A percentile compares a stretch with the other conserved stretches of the same genome.
These are phyloP conservation scores for Ctenoplectra terminalis DNA, from an alignment of 1,140 invertebrate genomes.

Conservation along the genomic window DNA sequence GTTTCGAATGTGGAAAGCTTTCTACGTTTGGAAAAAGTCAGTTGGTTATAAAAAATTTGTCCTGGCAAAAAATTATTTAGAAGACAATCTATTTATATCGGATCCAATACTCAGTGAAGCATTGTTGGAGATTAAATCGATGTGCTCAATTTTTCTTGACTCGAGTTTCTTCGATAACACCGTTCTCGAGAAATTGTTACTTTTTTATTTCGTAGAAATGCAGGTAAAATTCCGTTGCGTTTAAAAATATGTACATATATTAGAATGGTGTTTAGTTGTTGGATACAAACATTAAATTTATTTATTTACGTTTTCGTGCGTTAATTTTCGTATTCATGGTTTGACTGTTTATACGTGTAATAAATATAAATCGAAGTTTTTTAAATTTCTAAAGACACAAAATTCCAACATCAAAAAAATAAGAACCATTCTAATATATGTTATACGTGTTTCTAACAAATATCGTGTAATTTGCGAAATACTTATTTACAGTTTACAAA, in stretches of 20 bases:
- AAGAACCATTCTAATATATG: background rate
- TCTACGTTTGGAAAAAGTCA: slow-evolving; percentile 91
- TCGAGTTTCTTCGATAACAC: slow-evolving; percentile 85
- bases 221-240: slow-evolving; percentile 81
- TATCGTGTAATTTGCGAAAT: background rate
- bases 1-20: slow-evolving; percentile 92
- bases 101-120: slow-evolving; percentile 88
- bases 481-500: slow-evolving; percentile 62
- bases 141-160: slow-evolving; percentile 87
- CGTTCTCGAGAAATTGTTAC: slow-evolving; percentile 84
- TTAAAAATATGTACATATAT: background rate
- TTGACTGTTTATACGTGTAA: too few relatives aligned
- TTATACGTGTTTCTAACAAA: background rate
- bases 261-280: background rate
- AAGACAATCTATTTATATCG: slow-evolving; percentile 88
- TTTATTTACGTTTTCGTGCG: too few relatives aligned
- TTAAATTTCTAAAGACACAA: too few relatives aligned
- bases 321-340: too few relatives aligned
- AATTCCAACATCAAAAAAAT: too few relatives aligned
- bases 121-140: slow-evolving; percentile 87
- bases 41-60: slow-evolving; percentile 87
- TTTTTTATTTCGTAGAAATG: slow-evolving; percentile 87
- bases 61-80: slow-evolving; percentile 84
- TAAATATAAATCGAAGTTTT: too few relatives aligned
- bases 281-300: too few relatives aligned